These are phyloP conservation scores for Glaucopsyche alexis DNA, from an alignment of 2,888 invertebrate genomes.

Conservation along the genomic window DNA sequence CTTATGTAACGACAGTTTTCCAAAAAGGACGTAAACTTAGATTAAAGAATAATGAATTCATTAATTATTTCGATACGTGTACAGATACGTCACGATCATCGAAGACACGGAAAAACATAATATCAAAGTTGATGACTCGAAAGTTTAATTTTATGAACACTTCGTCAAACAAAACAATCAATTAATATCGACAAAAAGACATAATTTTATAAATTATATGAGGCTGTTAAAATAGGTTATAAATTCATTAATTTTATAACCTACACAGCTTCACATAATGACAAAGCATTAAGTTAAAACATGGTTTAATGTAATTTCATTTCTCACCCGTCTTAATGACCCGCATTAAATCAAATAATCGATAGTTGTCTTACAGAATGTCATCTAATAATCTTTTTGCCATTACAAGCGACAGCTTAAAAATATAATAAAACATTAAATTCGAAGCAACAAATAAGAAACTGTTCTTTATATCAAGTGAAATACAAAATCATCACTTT, in stretches of 20 bases:
- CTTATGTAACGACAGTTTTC: too few species aligned
- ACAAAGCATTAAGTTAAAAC: background rate
- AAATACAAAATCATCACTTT: background rate
- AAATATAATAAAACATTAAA: background rate
- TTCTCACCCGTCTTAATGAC: background rate
- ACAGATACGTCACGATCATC: background rate
- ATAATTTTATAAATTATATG: background rate
- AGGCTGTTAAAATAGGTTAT: background rate
- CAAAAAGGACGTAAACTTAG: too few species aligned
- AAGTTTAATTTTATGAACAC: slow-evolving; percentile 16
- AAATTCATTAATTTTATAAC: background rate
- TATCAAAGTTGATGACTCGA: background rate
- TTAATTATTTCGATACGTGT: background rate
- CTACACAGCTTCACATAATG: background rate
- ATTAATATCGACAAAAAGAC: background rate
- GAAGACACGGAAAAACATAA: background rate
- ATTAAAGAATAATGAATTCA: background rate
- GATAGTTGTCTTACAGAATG: background rate
- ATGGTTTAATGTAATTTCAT: background rate
- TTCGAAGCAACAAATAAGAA: background rate
- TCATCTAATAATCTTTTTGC: background rate
- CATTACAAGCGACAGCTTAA: background rate
- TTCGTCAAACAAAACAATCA: slow-evolving; percentile 7
- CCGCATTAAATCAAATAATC: background rate
- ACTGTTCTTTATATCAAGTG: background rate